Conservation (phyloP, 1,140 invertebrate species). For the Leptopilina boulardi region DNA sequence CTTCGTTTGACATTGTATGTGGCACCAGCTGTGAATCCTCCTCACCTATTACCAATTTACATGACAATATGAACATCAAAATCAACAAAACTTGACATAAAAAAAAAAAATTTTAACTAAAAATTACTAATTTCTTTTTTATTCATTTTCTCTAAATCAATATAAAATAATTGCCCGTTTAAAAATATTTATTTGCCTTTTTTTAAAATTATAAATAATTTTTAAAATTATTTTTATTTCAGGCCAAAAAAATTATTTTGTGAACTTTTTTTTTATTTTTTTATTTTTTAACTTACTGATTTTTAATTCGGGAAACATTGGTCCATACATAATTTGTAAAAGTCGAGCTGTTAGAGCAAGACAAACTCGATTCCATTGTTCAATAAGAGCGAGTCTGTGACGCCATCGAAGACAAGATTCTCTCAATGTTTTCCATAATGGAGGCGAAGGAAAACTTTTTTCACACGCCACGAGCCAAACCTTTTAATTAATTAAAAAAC, state of each 20-base stretch:
- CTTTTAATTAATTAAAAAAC: constrained; percentile 57
- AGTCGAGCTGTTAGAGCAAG: constrained; percentile 90
- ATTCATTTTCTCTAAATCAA: no score
- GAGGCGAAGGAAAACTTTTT: constrained; percentile 93
- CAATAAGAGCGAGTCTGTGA: constrained; percentile 92
- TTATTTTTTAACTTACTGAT: constrained; percentile 79
- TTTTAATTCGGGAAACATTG: constrained; percentile 90
- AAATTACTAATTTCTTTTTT: no score
- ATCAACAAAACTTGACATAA: no score
- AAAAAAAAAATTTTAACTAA: background rate
- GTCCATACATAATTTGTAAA: constrained; percentile 92
- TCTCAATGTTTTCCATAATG: constrained; percentile 95
- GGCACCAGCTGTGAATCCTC: constrained; percentile 90
- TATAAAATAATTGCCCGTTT: no score
- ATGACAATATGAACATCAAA: constrained; percentile 33
- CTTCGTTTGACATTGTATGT: constrained; percentile 89
- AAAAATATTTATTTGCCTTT: no score
- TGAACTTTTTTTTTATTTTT: constrained; percentile 14
- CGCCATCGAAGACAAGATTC: constrained; percentile 95
- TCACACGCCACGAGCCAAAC: constrained; percentile 95
- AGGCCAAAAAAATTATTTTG: no score
- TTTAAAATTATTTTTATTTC: no score
- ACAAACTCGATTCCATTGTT: constrained; percentile 97
- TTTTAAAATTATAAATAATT: no score
- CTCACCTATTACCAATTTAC: constrained; percentile 79